These are phyloP conservation scores for Ophonus ardosiacus DNA, from an alignment of 2,888 invertebrate species.

Conservation along the genomic window DNA sequence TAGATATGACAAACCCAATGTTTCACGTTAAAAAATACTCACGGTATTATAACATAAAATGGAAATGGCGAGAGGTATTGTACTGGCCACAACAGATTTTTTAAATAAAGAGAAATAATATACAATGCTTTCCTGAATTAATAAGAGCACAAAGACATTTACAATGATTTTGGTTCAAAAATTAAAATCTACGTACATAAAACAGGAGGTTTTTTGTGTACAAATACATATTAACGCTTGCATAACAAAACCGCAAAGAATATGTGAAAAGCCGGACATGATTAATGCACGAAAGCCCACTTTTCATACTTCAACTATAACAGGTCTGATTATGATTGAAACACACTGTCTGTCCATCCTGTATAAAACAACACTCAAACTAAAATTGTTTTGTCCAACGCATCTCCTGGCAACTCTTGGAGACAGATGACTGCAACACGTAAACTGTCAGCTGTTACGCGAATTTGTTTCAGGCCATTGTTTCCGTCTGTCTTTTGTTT, in stretches of 20 bases:
- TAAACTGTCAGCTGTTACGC: conserved; percentile 47
- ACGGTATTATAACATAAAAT: no score
- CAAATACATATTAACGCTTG: background rate
- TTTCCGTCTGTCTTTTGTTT: conserved; percentile 45
- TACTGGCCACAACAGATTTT: no score
- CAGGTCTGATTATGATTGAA: conserved; percentile 34
- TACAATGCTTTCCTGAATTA: no score
- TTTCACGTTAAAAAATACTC: no score
- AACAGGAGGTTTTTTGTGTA: background rate
- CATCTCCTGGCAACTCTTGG: conserved; percentile 34
- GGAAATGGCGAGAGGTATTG: no score
- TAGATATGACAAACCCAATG: no score
- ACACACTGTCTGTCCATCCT: conserved; percentile 36
- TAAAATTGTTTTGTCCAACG: conserved; percentile 41
- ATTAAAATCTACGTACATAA: background rate
- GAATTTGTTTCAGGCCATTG: conserved; percentile 44
- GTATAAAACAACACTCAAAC: conserved; percentile 49
- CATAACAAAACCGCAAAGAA: conserved; percentile 21
- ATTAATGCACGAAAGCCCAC: conserved; percentile 39
- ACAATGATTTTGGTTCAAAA: no score
- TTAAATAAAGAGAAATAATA: no score
- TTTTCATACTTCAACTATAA: conserved; percentile 2
- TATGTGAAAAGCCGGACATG: conserved; percentile 24
- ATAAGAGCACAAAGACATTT: no score
- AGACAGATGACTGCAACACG: conserved; percentile 49